Evolutionary conservation across 2,113 vertebrate species (phyloP), one percentile per base, ranked within the genome.

Genomic region (Apodemus speciosus): DNA sequence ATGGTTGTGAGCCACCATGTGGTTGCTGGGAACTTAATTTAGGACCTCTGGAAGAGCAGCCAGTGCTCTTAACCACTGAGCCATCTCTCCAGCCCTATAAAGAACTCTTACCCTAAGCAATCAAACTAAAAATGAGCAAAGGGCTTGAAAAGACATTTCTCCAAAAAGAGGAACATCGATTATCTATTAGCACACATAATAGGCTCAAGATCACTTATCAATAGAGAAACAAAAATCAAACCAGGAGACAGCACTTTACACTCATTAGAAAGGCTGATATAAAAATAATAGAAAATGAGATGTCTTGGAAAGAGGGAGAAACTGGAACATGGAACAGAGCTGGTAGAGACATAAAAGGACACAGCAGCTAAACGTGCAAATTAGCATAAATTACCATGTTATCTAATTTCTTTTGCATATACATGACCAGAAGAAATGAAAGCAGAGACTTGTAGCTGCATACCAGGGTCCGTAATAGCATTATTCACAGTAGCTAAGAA

Each of bases 351-450:
- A 16, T 18, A 92, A 94, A 83, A 49, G 32, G n/a, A 68, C 13
- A 5, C 0, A 89, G 60, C 5, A 35, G 38, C 10, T 88, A 13
- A 62, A n/a, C 32, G 4, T 14, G 4, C 25, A 64, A 68, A 80
- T 90, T 90, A 94, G 23, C 56, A 88, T 84, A 75, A 90, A 92
- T 88, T 38, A 91, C 25, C 11, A 35, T 43, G 72, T 49, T 62
- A 88, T 56, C 13, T 49, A 49, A 85, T 66, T 30, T 84, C 27
- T 66, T 84, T 62, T 85, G 40, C 58, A 84, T 30, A 84, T 10
- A 46, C 15, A 46, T 6, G 25, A 20, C 27, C 25, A 30, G 64
- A 30, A 84, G 40, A 66, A 84, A 64, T 11, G 38, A 11, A 32
- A 84, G 58, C 40, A 85, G 25, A 43, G 8, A 64, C 58, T 83